Conservation (phyloP, 2,113 vertebrate species). For the Oreotrochilus melanogaster region DNA sequence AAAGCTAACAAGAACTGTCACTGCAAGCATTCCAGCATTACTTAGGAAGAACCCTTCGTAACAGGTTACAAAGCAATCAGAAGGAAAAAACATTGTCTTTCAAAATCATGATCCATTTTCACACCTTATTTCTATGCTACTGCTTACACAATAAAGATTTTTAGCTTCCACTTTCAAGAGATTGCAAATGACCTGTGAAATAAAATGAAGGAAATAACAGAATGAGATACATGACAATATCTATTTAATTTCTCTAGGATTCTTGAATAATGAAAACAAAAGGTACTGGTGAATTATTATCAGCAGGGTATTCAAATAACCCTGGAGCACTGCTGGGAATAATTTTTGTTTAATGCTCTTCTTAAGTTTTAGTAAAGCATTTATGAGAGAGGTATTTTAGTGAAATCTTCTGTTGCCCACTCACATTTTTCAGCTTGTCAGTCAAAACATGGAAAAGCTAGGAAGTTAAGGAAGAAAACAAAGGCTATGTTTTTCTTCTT, state of each 20-base stretch:
- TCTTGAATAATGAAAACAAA: slow-evolving; percentile 14
- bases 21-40: neutral
- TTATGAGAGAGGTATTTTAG: neutral
- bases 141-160: slow-evolving; percentile 9
- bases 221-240: neutral
- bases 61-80: slow-evolving; percentile 2
- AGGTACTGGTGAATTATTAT: neutral
- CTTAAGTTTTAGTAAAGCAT: neutral
- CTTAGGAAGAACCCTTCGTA: neutral
- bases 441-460: neutral
- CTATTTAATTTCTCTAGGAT: slow-evolving; percentile 2
- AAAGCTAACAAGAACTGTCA: neutral
- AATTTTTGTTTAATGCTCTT: slow-evolving; percentile 12
- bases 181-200: slow-evolving; percentile 51
- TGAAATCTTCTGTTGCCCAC: neutral
- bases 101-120: neutral
- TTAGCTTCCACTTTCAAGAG: neutral
- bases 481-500: neutral
- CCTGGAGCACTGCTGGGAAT: neutral
- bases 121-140: neutral
- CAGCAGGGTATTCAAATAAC: neutral
- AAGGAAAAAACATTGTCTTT: slow-evolving; percentile 15
- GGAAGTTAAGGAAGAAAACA: neutral
- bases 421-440: neutral
- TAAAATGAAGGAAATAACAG: slow-evolving; percentile 22